Conservation (phyloP, 2,113 vertebrate genomes). For the Otis tarda region DNA sequence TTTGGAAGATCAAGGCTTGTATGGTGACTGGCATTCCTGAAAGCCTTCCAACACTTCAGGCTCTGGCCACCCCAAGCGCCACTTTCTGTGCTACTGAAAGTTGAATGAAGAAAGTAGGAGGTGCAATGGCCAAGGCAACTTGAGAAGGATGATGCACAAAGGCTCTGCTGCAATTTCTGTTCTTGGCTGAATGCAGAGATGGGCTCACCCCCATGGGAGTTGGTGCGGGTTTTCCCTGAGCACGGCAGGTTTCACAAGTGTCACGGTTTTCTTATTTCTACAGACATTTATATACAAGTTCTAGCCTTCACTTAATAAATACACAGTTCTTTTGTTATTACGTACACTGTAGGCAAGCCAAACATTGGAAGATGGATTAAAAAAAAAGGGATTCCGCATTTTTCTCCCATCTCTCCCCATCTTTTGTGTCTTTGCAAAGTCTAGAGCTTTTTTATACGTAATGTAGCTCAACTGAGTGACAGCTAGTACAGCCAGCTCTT, state of each 20-base stretch:
- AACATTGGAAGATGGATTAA: neutral
- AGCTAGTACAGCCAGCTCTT: neutral
- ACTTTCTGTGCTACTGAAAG: neutral
- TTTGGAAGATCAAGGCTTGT: neutral
- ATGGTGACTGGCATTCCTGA: neutral
- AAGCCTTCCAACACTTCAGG: neutral
- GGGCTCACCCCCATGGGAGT: neutral
- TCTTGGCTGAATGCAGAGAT: neutral
- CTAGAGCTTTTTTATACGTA: neutral
- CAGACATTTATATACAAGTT: neutral
- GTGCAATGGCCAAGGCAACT: neutral
- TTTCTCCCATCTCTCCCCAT: slow-evolving; percentile 3
- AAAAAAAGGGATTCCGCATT: neutral
- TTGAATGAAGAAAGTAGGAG: neutral
- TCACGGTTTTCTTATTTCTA: neutral
- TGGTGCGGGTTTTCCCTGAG: neutral
- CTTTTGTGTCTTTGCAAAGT: slow-evolving; percentile 19
- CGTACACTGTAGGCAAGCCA: neutral
- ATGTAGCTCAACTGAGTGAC: neutral
- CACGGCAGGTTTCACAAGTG: neutral
- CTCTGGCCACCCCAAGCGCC: neutral
- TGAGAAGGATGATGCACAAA: neutral
- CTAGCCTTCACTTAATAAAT: neutral
- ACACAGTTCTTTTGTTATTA: neutral
- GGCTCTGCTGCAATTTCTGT: neutral